Evolutionary conservation across 1,140 invertebrate genomes (phyloP).

Genomic region (Portunus trituberculatus): DNA sequence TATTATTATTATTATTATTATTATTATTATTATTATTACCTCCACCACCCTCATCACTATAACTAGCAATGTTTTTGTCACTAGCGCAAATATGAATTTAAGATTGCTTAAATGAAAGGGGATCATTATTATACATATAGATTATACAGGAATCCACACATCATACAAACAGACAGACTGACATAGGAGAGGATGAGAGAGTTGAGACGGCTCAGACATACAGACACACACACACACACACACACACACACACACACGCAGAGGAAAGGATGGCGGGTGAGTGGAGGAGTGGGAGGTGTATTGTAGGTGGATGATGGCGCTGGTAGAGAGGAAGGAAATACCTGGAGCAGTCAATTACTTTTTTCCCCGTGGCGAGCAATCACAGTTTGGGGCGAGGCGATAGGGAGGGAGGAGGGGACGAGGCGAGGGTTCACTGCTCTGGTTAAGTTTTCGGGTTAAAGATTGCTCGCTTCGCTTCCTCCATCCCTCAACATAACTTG

Average conservation of each 20-base stretch:
- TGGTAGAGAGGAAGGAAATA: background rate
- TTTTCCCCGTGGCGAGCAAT: background rate
- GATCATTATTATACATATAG: too few species aligned
- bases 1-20: too few species aligned
- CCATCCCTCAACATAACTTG: background rate
- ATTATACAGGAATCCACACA: too few species aligned
- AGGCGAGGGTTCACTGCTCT: background rate
- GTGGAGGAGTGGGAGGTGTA: too few species aligned
- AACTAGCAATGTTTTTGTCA: background rate
- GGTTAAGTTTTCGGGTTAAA: background rate
- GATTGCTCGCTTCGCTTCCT: background rate
- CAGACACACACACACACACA: too few species aligned
- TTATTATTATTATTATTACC: too few species aligned
- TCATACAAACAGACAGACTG: conserved; percentile 64
- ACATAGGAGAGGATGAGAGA: background rate
- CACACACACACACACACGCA: too few species aligned
- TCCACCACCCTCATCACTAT: background rate
- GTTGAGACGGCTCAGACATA: too few species aligned
- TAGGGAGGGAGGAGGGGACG: too few species aligned
- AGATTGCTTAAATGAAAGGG: too few species aligned
- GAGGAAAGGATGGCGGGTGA: background rate
- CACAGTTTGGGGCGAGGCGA: background rate
- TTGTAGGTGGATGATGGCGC: too few species aligned
- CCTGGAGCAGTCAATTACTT: background rate
- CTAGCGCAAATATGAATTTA: too few species aligned